Percentiles rank a stretch among this genome's conserved stretches.
phyloP scores from a whole-genome alignment of 2,113 vertebrate genomes.

The Ursus arctos region DNA sequence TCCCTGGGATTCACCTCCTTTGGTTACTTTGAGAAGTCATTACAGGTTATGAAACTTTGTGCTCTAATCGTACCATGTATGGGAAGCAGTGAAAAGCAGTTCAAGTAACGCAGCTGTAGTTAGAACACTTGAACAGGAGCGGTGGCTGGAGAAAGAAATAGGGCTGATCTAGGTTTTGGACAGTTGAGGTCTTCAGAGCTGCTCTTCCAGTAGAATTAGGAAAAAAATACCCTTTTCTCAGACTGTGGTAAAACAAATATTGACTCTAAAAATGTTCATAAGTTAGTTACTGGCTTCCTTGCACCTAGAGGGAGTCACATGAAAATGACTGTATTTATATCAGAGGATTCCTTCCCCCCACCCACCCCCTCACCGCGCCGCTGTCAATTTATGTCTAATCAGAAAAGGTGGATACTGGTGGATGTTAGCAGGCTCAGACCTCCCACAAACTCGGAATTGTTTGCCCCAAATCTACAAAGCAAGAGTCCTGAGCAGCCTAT shows the following conservation, averaged over 20 bases:
- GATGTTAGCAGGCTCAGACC: background rate
- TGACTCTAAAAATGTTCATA: background rate
- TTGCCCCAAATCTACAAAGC: background rate
- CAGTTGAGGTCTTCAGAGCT: background rate
- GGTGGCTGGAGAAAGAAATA: background rate
- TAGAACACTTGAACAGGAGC: background rate
- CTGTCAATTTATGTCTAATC: background rate
- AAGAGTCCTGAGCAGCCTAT: background rate
- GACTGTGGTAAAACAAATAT: background rate
- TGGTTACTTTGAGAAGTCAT: constrained; percentile 33
- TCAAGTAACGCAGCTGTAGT: constrained; percentile 41
- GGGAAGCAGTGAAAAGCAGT: constrained; percentile 58
- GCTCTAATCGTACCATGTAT: constrained; percentile 57
- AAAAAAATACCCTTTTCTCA: background rate
- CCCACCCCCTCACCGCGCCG: too few relatives aligned
- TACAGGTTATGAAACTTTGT: constrained; percentile 70
- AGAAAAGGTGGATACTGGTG: background rate
- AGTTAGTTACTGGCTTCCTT: background rate
- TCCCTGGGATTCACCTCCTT: constrained; percentile 65
- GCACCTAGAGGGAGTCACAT: background rate
- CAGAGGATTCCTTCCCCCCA: background rate
- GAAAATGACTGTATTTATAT: background rate
- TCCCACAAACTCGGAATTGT: background rate
- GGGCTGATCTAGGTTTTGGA: constrained; percentile 17
- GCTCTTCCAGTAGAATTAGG: background rate